Conservation (phyloP, 2,888 invertebrate species). For the Cryptophagus acutangulus region DNA sequence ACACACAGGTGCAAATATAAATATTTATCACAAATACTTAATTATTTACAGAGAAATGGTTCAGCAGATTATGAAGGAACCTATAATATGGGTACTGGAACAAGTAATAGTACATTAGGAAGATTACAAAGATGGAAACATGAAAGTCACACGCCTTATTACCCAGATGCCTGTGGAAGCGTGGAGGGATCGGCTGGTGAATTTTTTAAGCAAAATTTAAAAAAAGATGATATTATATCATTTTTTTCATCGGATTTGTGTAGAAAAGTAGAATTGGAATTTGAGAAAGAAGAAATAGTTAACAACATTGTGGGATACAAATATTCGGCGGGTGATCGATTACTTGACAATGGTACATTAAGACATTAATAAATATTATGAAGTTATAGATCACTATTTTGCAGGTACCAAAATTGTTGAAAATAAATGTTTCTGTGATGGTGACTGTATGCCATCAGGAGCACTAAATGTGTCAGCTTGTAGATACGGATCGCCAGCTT, state of each 20-base stretch:
- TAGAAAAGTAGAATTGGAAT: conserved; percentile 61
- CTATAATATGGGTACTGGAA: conserved; percentile 72
- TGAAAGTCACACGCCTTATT: conserved; percentile 52
- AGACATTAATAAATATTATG: not conserved
- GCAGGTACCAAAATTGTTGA: conserved; percentile 56
- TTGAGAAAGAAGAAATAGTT: conserved; percentile 53
- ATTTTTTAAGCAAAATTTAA: conserved; percentile 61
- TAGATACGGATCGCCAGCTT: conserved; percentile 75
- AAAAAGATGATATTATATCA: conserved; percentile 55
- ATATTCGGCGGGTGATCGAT: conserved; percentile 59
- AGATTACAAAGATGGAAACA: conserved; percentile 70
- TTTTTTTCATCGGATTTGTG: conserved; percentile 69
- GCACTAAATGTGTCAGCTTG: conserved; percentile 74
- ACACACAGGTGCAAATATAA: no score
- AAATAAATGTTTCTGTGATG: conserved; percentile 69
- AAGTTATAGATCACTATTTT: no score
- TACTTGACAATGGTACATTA: conserved; percentile 61
- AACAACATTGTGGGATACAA: conserved; percentile 62
- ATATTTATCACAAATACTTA: no score
- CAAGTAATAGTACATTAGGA: conserved; percentile 60
- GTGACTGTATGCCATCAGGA: conserved; percentile 68
- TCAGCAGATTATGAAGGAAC: conserved; percentile 68
- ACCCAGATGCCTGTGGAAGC: conserved; percentile 53
- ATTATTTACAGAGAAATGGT: conserved; percentile 82
- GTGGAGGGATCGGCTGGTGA: conserved; percentile 75